phyloP scores from a whole-genome alignment of 2,888 invertebrate species.

The Lydus trimaculatus region DNA sequence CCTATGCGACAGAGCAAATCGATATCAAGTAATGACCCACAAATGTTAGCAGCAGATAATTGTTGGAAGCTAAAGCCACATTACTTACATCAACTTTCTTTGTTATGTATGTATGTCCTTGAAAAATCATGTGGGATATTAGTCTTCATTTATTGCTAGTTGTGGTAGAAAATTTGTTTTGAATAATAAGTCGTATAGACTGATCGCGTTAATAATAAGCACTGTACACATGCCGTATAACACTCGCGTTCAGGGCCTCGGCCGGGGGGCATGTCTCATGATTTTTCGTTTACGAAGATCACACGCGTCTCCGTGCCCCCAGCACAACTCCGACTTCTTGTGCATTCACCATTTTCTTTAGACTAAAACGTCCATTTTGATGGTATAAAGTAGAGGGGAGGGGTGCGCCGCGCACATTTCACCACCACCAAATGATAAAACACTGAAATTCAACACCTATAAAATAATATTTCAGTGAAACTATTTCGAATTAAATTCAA shows the following conservation, averaged over 20 bases:
- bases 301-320: slow-evolving; percentile 47
- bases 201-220: slow-evolving; percentile 42
- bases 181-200: slow-evolving; percentile 37
- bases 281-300: slow-evolving; percentile 21
- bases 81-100: slow-evolving; percentile 60
- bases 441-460: slow-evolving; percentile 12
- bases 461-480: not conserved
- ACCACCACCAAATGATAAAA: slow-evolving; percentile 29
- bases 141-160: slow-evolving; percentile 60
- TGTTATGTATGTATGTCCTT: slow-evolving; percentile 58
- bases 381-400: slow-evolving; percentile 38
- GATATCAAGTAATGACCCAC: slow-evolving; percentile 59
- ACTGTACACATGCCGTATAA: slow-evolving; percentile 52
- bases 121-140: slow-evolving; percentile 58
- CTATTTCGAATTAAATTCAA: slow-evolving; percentile 6
- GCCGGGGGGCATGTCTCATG: slow-evolving; percentile 34
- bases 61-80: slow-evolving; percentile 34
- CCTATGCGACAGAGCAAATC: slow-evolving; percentile 60
- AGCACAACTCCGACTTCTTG: slow-evolving; percentile 47
- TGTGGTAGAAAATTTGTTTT: slow-evolving; percentile 49
- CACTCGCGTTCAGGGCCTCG: slow-evolving; percentile 38
- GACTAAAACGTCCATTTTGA: slow-evolving; percentile 53
- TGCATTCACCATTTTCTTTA: slow-evolving; percentile 54
- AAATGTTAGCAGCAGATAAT: slow-evolving; percentile 49
- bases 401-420: slow-evolving; percentile 39